Base-by-base conservation (phyloP, 2,113 vertebrate species). In the Anguilla rostrata region DNA sequence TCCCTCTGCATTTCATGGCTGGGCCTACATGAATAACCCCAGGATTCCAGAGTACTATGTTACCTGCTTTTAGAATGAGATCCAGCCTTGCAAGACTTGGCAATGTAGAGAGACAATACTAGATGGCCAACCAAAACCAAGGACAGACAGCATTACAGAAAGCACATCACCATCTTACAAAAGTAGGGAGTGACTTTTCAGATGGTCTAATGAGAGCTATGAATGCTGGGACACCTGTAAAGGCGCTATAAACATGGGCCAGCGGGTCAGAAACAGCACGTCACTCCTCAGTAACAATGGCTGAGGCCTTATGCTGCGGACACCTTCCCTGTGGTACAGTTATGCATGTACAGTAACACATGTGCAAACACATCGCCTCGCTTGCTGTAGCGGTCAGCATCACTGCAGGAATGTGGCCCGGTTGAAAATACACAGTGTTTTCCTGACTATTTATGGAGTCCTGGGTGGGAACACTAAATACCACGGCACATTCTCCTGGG, bases 391-490 rank as follows among this genome's bases (percentile, higher is more conserved):
- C 43, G 15, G 40, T 29, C 26, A 20, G 41, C 79, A 20, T 22
- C 79, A 81, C 12, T 39, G 20, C 11, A 63, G 78, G 78, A 81
- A 86, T 40, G 78, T 66, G 85, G 53, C 26, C 56, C 4, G 53
- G 49, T 46, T 81, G 40, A 86, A 82, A 81, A 86, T 29, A 81
- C 81, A 82, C 46, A 80, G 16, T 41, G 39, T 66, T 9, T 26
- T 86, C 49, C 40, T 3, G 34, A n/a, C 39, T 86, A 66, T 83
- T 78, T 83, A 39, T 43, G 39, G 85, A 75, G 12, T 75, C 26
- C 29, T 18, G 12, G n/a, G 12, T 43, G 34, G 39, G 40, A n/a
- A 78, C 57, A 39, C 49, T 40, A 81, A 80, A 85, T 53, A 80
- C 80, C 39, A 66, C 20, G 41, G 41, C 39, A 53, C 43, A 16